phyloP scores from a whole-genome alignment of 2,113 vertebrate species.

The Cebus imitator region DNA sequence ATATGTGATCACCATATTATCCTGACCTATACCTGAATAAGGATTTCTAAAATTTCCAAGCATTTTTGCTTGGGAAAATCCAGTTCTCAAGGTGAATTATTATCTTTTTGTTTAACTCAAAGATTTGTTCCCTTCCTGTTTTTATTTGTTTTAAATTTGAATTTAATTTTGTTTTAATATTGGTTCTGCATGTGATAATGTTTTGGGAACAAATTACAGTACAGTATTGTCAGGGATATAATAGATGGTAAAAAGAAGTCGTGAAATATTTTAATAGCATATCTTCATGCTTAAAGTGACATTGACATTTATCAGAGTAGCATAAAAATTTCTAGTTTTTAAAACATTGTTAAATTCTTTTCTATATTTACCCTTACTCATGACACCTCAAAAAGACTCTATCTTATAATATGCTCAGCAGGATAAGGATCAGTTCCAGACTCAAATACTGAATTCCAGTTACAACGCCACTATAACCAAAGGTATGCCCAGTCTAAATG shows the following conservation, averaged over 20 bases:
- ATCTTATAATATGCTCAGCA: background rate
- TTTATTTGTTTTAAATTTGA: background rate
- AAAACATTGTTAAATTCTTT: background rate
- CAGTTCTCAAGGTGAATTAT: background rate
- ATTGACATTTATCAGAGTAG: background rate
- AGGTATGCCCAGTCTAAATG: background rate
- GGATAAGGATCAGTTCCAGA: background rate
- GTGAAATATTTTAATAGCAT: background rate
- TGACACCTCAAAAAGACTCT: background rate
- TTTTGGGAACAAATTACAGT: background rate
- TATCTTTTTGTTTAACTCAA: background rate
- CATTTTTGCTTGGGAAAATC: background rate
- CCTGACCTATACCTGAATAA: background rate
- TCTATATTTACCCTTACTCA: background rate
- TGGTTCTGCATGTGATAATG: background rate
- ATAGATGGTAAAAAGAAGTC: background rate
- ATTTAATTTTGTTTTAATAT: background rate
- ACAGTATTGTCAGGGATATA: background rate
- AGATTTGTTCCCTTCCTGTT: background rate
- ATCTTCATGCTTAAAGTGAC: conserved; percentile 3
- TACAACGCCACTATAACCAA: background rate
- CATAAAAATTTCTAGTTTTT: conserved; percentile 18
- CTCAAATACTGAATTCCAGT: background rate
- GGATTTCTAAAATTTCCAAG: background rate
- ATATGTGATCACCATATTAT: background rate